phyloP scores from a whole-genome alignment of 2,797 vertebrate genomes.

The Coregonus sp. region DNA sequence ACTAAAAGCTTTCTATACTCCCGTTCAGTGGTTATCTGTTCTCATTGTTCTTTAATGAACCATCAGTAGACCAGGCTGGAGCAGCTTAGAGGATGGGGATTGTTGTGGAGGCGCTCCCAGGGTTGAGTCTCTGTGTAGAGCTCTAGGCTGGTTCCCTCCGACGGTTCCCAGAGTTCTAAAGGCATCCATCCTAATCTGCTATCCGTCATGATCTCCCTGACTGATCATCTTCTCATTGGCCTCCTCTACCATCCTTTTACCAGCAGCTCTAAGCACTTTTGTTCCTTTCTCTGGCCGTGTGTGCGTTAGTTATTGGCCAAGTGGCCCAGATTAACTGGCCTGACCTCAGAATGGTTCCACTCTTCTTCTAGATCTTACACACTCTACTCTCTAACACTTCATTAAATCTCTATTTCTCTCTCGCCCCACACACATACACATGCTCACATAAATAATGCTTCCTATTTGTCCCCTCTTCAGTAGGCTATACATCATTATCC shows the following conservation, averaged over 20 bases:
- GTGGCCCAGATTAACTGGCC: slow-evolving; percentile 83
- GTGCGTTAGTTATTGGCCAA: slow-evolving; percentile 78
- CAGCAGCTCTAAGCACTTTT: slow-evolving; percentile 47
- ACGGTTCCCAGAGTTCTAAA: slow-evolving; percentile 76
- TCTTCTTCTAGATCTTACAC: slow-evolving; percentile 29
- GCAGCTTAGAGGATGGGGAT: slow-evolving; percentile 66
- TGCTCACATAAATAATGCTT: background rate
- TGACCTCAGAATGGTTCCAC: slow-evolving; percentile 58
- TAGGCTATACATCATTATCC: slow-evolving; percentile 13
- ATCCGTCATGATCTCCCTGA: slow-evolving; percentile 78
- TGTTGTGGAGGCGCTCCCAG: slow-evolving; percentile 53
- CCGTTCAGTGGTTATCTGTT: slow-evolving; percentile 64
- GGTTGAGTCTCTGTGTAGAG: slow-evolving; percentile 62
- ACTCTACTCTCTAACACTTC: slow-evolving; percentile 37
- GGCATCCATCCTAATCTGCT: slow-evolving; percentile 70
- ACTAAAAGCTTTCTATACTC: slow-evolving; percentile 45
- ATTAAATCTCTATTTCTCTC: slow-evolving; percentile 55
- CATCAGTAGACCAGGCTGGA: slow-evolving; percentile 69
- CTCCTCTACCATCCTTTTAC: slow-evolving; percentile 59
- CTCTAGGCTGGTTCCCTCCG: slow-evolving; percentile 50
- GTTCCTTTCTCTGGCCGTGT: slow-evolving; percentile 67
- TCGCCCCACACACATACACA: background rate
- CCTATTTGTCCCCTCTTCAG: background rate
- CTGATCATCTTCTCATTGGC: slow-evolving; percentile 76
- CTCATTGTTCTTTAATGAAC: slow-evolving; percentile 81